Evolutionary conservation across 64 coral and sea anemone species (phyloP), one percentile per base, ranked within the genome.

Genomic region (Porites lutea): DNA sequence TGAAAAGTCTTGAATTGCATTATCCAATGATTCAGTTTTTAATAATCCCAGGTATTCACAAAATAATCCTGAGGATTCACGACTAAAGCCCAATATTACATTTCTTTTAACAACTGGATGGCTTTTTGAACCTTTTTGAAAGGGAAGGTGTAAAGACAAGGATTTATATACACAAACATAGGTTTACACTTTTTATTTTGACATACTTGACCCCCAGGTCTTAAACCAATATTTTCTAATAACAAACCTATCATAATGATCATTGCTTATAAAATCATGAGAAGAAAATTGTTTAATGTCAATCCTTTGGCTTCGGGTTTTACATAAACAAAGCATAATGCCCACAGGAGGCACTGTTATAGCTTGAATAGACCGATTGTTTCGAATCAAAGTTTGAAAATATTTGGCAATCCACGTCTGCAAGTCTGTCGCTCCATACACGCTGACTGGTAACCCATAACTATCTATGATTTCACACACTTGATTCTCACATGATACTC

Each of bases 391-490:
- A 7, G 23, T 19, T 2, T 37, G 27, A 37, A 37, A 37, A 37
- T 90, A 81, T 8, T 61, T 55, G 74, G 54, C 74, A 9, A 90
- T 69, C 88, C 88, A 90, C 0, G 59, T 63, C 53, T 81, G 47
- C 63, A 90, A 82, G 13, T 76, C 76, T 13, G 48, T 58, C 46
- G 60, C 79, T 19, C 55, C 65, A 82, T 90, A 90, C 60, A 1
- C 27, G 59, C 68, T 59, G 52, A 92, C 86, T 43, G 91, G 82
- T 48, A 92, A 78, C 16, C 71, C 91, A 92, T 54, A 92, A 86
- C 91, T 87, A 82, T 87, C 91, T 70, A 92, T 92, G 79, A 86
- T 73, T 92, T 92, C 90, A 83, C 90, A 92, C 3, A 52, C 75
- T 22, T 92, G 20, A 23, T 67, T 52, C 0, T 62, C 46, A 0